Evolutionary conservation across 2,113 vertebrate genomes (phyloP), one percentile per base, ranked within the genome.

Genomic region (Mandrillus leucophaeus): DNA sequence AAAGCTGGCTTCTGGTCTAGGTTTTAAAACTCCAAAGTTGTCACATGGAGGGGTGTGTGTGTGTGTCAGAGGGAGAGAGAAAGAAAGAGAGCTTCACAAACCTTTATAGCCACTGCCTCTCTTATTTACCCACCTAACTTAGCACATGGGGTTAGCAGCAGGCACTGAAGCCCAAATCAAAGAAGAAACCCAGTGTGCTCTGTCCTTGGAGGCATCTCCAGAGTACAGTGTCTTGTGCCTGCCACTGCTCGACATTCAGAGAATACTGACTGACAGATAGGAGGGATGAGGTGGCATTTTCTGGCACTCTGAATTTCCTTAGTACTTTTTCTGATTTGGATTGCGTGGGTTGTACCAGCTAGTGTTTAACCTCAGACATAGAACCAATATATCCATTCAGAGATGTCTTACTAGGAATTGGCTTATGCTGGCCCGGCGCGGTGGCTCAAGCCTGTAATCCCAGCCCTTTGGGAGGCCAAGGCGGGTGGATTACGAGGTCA

Each of bases 1-100:
- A 90, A 81, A 89, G n/a, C n/a, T 61, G 55, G n/a, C 43, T 90
- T 80, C 61, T 35, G 38, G 82, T 35, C 75, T 70, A 64, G 79
- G 64, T 96, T 80, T 75, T 78, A 80, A 84, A 78, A 76, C 27
- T 43, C 20, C 57, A 27, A 13, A n/a, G 17, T 55, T 35, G 59
- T 84, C 55, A 16, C 35, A 0, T 3, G 20, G 78, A 70, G 20
- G 22, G 17, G 22, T 3, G 22, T 30, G 78, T 10, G 61, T 64
- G 61, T 64, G 61, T 64, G 27, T 64, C 27, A 20, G 25, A 18
- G 82, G 30, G 27, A 30, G 12, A 64, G 61, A 64, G 27, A 32
- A 13, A 32, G 27, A 7, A 5, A 32, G 61, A 30, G 61, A 7
- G 35, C 11, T 40, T 43, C 64, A n/a, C 43, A 35, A 55, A 18